A percentile compares a stretch with the other conserved stretches of the same genome.
Evolutionary conservation across 2,888 invertebrate genomes (phyloP).

Genomic region (Meganola albula): DNA sequence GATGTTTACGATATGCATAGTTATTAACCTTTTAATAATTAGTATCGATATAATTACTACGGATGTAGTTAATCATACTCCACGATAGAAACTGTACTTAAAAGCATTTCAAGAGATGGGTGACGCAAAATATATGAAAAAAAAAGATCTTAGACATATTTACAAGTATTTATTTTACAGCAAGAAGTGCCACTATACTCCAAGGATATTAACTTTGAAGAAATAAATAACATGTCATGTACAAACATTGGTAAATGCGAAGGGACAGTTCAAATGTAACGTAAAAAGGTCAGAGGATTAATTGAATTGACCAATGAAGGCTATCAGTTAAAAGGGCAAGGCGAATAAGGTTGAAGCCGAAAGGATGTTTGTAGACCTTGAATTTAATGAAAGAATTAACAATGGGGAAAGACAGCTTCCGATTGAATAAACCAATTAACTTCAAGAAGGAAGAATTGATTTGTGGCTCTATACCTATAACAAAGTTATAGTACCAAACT

Average conservation of each 20-base stretch:
- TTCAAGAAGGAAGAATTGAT: too few species aligned
- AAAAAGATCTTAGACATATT: too few species aligned
- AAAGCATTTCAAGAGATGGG: too few species aligned
- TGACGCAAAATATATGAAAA: too few species aligned
- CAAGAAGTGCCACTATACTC: constrained; percentile 22
- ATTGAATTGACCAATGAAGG: constrained; percentile 28
- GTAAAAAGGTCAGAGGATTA: constrained; percentile 23
- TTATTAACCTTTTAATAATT: constrained; percentile 12
- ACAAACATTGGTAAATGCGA: constrained; percentile 15
- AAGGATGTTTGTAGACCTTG: constrained; percentile 34
- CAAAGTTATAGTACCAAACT: too few species aligned
- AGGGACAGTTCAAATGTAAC: constrained; percentile 18
- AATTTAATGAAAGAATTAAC: constrained; percentile 20
- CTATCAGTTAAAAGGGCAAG: constrained; percentile 30
- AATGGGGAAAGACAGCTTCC: constrained; percentile 20
- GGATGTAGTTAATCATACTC: too few species aligned
- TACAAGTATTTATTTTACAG: constrained; percentile 12
- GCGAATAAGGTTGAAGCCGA: constrained; percentile 24
- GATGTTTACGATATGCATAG: constrained; percentile 24
- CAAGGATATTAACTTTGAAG: too few species aligned
- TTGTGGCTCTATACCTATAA: too few species aligned
- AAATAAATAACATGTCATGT: constrained; percentile 14
- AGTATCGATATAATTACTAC: too few species aligned
- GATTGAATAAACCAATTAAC: too few species aligned
- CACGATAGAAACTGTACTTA: too few species aligned